Conservation (phyloP, 2,888 invertebrate species). For the Metacarcinus magister region DNA sequence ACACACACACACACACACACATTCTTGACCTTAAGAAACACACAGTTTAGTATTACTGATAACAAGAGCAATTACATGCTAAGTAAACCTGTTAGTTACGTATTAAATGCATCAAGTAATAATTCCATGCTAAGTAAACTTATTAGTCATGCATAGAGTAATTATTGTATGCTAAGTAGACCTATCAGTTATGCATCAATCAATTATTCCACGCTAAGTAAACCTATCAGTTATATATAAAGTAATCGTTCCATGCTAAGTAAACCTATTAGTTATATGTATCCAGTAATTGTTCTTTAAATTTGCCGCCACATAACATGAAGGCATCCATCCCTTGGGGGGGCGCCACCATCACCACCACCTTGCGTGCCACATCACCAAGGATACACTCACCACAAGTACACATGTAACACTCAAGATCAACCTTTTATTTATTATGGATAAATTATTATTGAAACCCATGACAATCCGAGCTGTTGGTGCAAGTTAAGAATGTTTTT, state of each 20-base stretch:
- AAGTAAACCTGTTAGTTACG: too few species aligned
- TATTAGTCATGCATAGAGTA: too few species aligned
- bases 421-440: background rate
- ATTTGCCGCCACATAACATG: background rate
- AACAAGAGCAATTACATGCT: too few species aligned
- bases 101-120: too few species aligned
- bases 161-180: too few species aligned
- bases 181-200: too few species aligned
- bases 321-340: background rate
- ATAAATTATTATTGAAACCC: background rate
- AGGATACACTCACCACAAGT: background rate
- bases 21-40: background rate
- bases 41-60: background rate
- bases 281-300: background rate
- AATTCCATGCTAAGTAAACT: too few species aligned
- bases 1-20: background rate
- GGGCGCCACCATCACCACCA: constrained; percentile 37
- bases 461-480: background rate
- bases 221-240: too few species aligned
- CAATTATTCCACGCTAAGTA: too few species aligned
- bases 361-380: constrained; percentile 5
- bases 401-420: background rate
- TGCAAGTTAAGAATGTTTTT: background rate
- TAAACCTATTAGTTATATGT: too few species aligned
- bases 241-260: too few species aligned